Conservation (phyloP, 2,888 invertebrate genomes). For the Neoitamus cyanurus region DNA sequence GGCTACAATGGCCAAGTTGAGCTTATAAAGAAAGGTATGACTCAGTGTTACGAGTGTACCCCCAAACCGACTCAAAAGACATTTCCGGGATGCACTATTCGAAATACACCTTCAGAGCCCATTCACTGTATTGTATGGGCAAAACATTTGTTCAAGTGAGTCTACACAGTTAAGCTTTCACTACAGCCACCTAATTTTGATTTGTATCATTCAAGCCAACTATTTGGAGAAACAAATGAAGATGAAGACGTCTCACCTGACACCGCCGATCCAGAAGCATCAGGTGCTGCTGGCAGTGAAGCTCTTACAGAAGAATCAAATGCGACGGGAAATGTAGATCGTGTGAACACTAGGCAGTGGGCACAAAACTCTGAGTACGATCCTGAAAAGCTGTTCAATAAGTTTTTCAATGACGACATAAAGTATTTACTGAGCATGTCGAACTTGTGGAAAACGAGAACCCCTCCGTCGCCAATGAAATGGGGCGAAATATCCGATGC, state of each 20-base stretch:
- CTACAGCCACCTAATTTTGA: constrained; percentile 8
- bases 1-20: constrained; percentile 98
- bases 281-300: constrained; percentile 74
- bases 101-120: constrained; percentile 98
- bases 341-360: constrained; percentile 87
- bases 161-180: constrained; percentile 51
- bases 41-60: constrained; percentile 97
- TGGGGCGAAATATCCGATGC: constrained; percentile 76
- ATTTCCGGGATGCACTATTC: constrained; percentile 97
- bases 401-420: constrained; percentile 95
- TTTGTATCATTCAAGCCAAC: constrained; percentile 73
- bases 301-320: constrained; percentile 66
- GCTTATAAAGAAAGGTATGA: constrained; percentile 83
- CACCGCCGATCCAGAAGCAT: constrained; percentile 92
- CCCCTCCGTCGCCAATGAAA: constrained; percentile 82
- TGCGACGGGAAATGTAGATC: constrained; percentile 68
- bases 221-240: constrained; percentile 96
- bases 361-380: constrained; percentile 86
- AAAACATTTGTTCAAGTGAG: constrained; percentile 96
- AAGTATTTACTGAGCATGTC: constrained; percentile 94
- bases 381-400: constrained; percentile 86
- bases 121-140: constrained; percentile 99
- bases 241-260: constrained; percentile 99
- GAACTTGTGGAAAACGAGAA: constrained; percentile 92
- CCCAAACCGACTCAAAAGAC: constrained; percentile 92